Evolutionary conservation across 2,113 vertebrate genomes (phyloP).

Genomic region (Leucosticte australis): DNA sequence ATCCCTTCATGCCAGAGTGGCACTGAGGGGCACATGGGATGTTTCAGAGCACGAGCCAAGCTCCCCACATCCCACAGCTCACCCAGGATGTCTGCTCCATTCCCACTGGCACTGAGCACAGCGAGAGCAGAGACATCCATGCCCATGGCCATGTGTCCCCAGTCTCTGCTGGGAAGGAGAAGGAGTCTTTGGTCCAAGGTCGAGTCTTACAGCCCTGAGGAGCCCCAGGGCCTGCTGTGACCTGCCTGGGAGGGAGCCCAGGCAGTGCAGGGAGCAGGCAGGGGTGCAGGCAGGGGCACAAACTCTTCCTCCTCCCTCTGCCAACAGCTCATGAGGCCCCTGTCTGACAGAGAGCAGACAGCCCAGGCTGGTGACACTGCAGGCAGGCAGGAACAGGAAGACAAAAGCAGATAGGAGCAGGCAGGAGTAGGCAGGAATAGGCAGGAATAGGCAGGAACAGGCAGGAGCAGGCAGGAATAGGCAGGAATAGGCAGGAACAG

Average conservation of each 20-base stretch:
- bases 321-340: not conserved
- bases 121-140: not conserved
- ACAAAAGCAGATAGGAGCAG: not conserved
- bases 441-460: accelerated
- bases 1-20: not conserved
- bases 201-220: accelerated
- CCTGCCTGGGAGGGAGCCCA: not conserved
- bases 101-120: not conserved
- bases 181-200: not conserved
- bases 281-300: not conserved
- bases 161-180: not conserved
- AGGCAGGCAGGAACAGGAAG: not conserved
- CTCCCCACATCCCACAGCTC: not conserved
- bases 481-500: not conserved
- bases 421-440: accelerated
- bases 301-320: not conserved
- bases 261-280: not conserved
- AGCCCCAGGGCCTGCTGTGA: not conserved
- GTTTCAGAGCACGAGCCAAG: not conserved
- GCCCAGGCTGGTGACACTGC: not conserved
- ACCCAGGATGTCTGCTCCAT: not conserved
- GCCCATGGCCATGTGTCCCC: not conserved
- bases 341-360: not conserved
- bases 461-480: not conserved
- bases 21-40: not conserved